These are phyloP conservation scores for Stigmatopora argus DNA, from an alignment of 2,113 vertebrate genomes.

Conservation along the genomic window DNA sequence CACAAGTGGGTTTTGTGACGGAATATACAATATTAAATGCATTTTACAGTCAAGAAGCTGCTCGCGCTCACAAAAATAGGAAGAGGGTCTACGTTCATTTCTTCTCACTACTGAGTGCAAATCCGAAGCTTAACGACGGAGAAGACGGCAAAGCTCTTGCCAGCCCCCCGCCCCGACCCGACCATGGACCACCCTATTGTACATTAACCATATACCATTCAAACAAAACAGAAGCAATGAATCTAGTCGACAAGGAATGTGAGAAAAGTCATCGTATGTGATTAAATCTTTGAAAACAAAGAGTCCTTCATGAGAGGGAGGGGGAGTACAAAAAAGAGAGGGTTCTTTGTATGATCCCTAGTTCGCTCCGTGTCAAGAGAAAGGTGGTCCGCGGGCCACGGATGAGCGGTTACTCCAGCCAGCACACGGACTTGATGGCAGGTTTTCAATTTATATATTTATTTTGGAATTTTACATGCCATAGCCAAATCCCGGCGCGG, in stretches of 20 bases:
- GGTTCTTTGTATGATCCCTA: slow-evolving; percentile 56
- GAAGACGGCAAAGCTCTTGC: slow-evolving; percentile 67
- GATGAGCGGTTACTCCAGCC: slow-evolving; percentile 67
- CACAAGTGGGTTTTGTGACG: slow-evolving; percentile 71
- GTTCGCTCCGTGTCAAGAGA: slow-evolving; percentile 56
- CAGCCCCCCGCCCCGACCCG: slow-evolving; percentile 52
- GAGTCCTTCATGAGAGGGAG: slow-evolving; percentile 92
- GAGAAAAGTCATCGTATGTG: slow-evolving; percentile 77
- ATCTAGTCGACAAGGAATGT: slow-evolving; percentile 93
- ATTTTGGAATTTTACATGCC: slow-evolving; percentile 78
- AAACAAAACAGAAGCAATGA: slow-evolving; percentile 70
- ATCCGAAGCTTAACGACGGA: slow-evolving; percentile 87
- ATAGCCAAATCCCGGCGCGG: slow-evolving; percentile 92
- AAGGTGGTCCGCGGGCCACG: slow-evolving; percentile 74
- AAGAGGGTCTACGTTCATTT: slow-evolving; percentile 85
- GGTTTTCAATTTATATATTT: slow-evolving; percentile 26
- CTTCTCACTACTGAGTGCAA: slow-evolving; percentile 97
- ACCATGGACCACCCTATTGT: slow-evolving; percentile 50
- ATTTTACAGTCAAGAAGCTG: slow-evolving; percentile 86
- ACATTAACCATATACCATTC: slow-evolving; percentile 70
- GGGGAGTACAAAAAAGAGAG: slow-evolving; percentile 68
- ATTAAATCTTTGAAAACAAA: slow-evolving; percentile 76
- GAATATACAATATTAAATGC: slow-evolving; percentile 92
- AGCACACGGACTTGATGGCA: slow-evolving; percentile 42
- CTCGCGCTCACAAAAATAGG: slow-evolving; percentile 88